phyloP scores from a whole-genome alignment of 2,888 invertebrate species.

The Lasius fuliginosus region DNA sequence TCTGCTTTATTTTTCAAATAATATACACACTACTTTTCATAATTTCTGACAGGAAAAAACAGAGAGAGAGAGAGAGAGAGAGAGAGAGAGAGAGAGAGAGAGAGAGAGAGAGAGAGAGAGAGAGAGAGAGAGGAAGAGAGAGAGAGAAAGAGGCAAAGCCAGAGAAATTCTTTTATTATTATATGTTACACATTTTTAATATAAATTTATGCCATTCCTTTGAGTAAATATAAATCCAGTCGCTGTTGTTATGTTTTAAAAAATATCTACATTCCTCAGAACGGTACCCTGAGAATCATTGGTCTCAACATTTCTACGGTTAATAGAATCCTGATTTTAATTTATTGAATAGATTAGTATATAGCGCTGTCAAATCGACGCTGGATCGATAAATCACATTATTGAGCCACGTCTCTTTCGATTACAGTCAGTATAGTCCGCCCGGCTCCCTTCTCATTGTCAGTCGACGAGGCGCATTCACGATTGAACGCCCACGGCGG shows the following conservation, averaged over 20 bases:
- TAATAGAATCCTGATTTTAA: constrained; percentile 51
- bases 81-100: too few species aligned
- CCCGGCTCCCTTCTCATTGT: constrained; percentile 47
- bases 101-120: too few species aligned
- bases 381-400: constrained; percentile 51
- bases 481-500: constrained; percentile 45
- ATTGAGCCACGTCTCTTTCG: constrained; percentile 41
- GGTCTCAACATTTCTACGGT: constrained; percentile 9
- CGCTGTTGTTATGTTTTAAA: not conserved
- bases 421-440: constrained; percentile 39
- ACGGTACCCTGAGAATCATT: not conserved
- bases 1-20: constrained; percentile 9
- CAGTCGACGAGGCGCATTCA: constrained; percentile 30
- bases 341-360: constrained; percentile 30
- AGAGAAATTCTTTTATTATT: not conserved
- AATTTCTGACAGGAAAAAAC: not conserved
- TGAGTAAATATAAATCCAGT: not conserved
- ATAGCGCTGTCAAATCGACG: constrained; percentile 41
- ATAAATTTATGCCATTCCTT: not conserved
- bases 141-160: too few species aligned
- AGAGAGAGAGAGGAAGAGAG: too few species aligned
- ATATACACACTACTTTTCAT: not conserved
- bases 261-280: not conserved
- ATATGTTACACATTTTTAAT: not conserved
- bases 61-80: too few species aligned